Conservation (phyloP, 2,888 invertebrate genomes). For the Hemicrepidius hirtus region DNA sequence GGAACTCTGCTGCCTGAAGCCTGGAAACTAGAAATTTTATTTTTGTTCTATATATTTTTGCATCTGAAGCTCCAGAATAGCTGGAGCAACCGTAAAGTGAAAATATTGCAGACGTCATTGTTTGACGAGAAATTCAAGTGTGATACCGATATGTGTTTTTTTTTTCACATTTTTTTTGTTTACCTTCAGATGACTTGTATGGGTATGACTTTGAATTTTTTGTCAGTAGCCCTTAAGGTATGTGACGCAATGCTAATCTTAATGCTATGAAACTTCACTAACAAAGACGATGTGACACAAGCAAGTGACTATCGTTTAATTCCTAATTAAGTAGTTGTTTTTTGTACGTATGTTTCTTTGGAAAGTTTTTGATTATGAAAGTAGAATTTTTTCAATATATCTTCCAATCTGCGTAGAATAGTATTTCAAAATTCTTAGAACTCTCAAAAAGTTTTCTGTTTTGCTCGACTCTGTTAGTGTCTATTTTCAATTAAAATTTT, state of each 20-base stretch:
- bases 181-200: neutral
- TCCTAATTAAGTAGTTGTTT: conserved; percentile 26
- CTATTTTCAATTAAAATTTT: conserved; percentile 9
- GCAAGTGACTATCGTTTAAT: conserved; percentile 8
- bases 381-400: conserved; percentile 26
- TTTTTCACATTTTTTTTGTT: neutral
- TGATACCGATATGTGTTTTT: neutral
- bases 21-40: conserved; percentile 50
- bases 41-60: conserved; percentile 44
- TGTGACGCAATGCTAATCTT: conserved; percentile 38
- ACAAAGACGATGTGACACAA: conserved; percentile 15
- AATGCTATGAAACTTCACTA: conserved; percentile 10
- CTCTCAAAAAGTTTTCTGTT: neutral
- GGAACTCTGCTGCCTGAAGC: conserved; percentile 53
- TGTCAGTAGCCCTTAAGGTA: conserved; percentile 46
- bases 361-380: conserved; percentile 12
- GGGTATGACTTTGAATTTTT: conserved; percentile 41
- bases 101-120: conserved; percentile 35
- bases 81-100: conserved; percentile 37
- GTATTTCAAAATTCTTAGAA: conserved; percentile 17
- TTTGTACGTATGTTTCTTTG: conserved; percentile 40
- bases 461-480: conserved; percentile 2
- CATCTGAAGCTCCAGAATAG: conserved; percentile 45
- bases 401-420: neutral
- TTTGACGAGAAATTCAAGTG: conserved; percentile 44